Evolutionary conservation across 2,113 vertebrate genomes (phyloP).

Genomic region (Tringa solitaria): DNA sequence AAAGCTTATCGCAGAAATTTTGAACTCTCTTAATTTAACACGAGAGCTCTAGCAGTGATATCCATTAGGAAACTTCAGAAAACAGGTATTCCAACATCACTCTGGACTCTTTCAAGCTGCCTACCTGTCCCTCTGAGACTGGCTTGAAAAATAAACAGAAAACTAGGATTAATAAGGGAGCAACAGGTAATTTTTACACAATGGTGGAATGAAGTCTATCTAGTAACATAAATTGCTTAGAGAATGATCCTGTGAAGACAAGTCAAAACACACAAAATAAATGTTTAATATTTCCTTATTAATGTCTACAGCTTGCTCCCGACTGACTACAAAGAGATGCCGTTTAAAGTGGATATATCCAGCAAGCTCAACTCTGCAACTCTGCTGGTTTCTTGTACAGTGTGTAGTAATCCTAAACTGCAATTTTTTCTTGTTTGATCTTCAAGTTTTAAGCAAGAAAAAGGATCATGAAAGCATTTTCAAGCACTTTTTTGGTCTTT

Average conservation of each 20-base stretch:
- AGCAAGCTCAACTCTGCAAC: background rate
- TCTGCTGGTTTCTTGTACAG: background rate
- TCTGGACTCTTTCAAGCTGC: background rate
- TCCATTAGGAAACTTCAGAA: background rate
- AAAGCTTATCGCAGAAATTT: background rate
- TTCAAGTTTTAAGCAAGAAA: conserved; percentile 32
- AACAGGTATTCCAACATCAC: background rate
- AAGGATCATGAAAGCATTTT: conserved; percentile 14
- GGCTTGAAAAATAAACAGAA: background rate
- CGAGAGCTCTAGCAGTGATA: background rate
- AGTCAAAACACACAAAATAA: conserved; percentile 1
- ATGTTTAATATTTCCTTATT: conserved; percentile 16
- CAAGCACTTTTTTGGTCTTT: background rate
- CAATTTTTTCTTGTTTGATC: conserved; percentile 19
- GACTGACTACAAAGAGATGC: background rate
- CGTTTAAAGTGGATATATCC: background rate
- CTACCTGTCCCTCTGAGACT: background rate
- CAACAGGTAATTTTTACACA: background rate
- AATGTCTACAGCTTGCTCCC: background rate
- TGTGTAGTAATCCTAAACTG: background rate
- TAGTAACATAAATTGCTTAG: background rate
- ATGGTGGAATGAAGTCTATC: background rate
- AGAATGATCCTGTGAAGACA: background rate
- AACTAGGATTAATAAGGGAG: background rate
- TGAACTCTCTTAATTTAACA: background rate